phyloP scores from a whole-genome alignment of 1,140 invertebrate genomes.

The Drosophila eugracilis region DNA sequence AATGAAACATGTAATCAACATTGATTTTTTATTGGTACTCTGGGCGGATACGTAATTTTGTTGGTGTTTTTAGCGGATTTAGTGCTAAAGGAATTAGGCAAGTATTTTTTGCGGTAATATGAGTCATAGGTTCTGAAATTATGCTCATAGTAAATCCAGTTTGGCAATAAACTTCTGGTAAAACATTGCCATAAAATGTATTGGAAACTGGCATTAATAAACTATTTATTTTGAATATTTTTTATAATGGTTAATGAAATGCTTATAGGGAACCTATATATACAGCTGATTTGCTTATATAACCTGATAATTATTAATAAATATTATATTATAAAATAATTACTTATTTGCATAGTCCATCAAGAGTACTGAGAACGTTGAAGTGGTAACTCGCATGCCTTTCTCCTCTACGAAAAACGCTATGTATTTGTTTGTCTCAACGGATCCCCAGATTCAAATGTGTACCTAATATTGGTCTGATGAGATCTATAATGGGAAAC shows the following conservation, averaged over 20 bases:
- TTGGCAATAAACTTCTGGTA: no score
- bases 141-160: no score
- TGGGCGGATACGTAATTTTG: background rate
- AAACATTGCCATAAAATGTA: no score
- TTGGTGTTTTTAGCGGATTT: background rate
- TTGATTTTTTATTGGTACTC: background rate
- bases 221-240: no score
- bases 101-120: background rate
- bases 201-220: no score
- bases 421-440: background rate
- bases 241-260: no score
- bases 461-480: constrained; percentile 38
- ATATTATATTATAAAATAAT: background rate
- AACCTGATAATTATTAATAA: no score
- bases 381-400: background rate
- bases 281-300: no score
- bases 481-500: constrained; percentile 60
- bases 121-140: background rate
- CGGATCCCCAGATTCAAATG: constrained; percentile 17
- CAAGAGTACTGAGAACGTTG: background rate
- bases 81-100: background rate
- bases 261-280: no score
- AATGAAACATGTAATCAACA: constrained; percentile 5
- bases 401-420: background rate
- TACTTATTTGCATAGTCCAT: background rate